These are phyloP conservation scores for Epinephelus malabaricus DNA, from an alignment of 2,797 vertebrate genomes.

Conservation along the genomic window DNA sequence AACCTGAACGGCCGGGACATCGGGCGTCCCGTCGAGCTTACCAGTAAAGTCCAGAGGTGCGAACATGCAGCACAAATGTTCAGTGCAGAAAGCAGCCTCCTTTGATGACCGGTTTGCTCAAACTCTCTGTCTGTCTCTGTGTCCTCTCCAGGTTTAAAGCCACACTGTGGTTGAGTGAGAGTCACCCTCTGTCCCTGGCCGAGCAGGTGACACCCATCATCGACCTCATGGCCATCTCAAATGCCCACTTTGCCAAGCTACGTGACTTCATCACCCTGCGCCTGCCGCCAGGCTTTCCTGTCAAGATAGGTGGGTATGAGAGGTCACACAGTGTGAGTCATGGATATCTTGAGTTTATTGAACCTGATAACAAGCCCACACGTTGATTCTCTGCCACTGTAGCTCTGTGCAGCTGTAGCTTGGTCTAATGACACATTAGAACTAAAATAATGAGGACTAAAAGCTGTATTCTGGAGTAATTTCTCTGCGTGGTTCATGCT, in stretches of 20 bases:
- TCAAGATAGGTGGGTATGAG: conserved; percentile 92
- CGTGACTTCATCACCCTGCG: conserved; percentile 96
- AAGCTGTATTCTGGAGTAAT: not conserved
- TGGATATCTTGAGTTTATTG: not conserved
- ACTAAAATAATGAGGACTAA: not conserved
- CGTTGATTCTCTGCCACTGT: not conserved
- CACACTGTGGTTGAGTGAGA: conserved; percentile 94
- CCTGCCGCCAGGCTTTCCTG: conserved; percentile 94
- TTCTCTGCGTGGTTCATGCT: not conserved
- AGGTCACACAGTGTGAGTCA: not conserved
- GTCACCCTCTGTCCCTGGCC: conserved; percentile 94
- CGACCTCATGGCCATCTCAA: conserved; percentile 98
- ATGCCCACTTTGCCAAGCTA: conserved; percentile 96
- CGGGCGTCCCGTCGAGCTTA: conserved; percentile 94
- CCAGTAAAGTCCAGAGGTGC: conserved; percentile 96
- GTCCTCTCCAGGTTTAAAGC: conserved; percentile 91
- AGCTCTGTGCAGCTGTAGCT: not conserved
- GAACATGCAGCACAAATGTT: not conserved
- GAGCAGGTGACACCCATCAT: conserved; percentile 98
- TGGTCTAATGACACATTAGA: not conserved
- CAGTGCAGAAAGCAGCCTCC: not conserved
- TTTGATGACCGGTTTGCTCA: not conserved
- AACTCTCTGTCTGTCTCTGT: not conserved
- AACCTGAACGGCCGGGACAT: conserved; percentile 94
- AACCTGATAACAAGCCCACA: not conserved